Percentiles rank a stretch among this genome's conserved stretches.
These are phyloP conservation scores for Macrophya alboannulata DNA, from an alignment of 2,888 invertebrate genomes.

Conservation along the genomic window DNA sequence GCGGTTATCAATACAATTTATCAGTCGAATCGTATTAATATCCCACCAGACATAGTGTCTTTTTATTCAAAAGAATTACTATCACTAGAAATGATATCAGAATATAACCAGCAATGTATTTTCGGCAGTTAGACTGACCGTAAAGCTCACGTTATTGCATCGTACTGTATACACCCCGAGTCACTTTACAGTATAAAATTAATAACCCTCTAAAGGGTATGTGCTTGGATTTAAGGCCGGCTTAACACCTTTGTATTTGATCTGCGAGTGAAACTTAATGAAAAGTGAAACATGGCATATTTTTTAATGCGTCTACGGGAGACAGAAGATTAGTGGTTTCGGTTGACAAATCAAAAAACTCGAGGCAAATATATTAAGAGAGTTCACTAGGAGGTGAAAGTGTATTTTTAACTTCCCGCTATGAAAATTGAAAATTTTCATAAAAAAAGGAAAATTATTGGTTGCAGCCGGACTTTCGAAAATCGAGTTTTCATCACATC, in stretches of 20 bases:
- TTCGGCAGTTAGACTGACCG: slow-evolving; percentile 18
- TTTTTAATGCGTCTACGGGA: background rate
- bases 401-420: no score
- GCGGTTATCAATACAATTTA: background rate
- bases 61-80: background rate
- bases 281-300: background rate
- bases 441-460: no score
- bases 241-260: slow-evolving; percentile 9
- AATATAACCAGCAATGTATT: background rate
- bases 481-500: no score
- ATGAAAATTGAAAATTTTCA: no score
- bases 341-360: background rate
- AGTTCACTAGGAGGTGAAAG: no score
- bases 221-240: slow-evolving; percentile 11
- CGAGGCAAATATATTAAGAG: background rate
- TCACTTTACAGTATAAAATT: slow-evolving; percentile 5
- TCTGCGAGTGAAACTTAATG: background rate
- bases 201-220: background rate
- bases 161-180: background rate
- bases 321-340: background rate
- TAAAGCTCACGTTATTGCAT: slow-evolving; percentile 6
- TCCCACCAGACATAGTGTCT: background rate
- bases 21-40: background rate
- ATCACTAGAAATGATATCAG: background rate
- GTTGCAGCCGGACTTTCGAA: no score